A percentile compares a stretch with the other conserved stretches of the same genome.
Evolutionary conservation across 2,113 vertebrate species (phyloP).

Genomic region (Hiodon tergisus): DNA sequence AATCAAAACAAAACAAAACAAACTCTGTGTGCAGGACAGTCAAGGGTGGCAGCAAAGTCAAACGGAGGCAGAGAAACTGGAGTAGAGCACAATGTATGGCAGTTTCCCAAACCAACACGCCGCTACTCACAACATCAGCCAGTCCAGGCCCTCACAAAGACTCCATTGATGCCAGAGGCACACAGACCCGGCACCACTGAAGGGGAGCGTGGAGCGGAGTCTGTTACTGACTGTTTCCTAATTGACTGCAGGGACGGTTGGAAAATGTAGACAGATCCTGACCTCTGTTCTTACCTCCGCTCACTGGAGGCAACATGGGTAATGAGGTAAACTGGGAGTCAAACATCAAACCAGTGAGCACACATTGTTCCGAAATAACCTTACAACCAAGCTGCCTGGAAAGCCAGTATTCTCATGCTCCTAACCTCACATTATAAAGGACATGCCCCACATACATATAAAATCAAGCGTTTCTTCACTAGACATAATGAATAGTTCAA

Average conservation of each 20-base stretch:
- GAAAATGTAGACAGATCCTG: slow-evolving; percentile 45
- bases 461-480: too few relatives aligned
- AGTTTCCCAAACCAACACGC: slow-evolving; percentile 44
- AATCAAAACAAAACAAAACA: slow-evolving; percentile 32
- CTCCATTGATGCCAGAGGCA: slow-evolving; percentile 49
- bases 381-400: too few relatives aligned
- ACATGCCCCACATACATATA: too few relatives aligned
- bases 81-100: slow-evolving; percentile 48
- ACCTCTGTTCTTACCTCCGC: slow-evolving; percentile 47
- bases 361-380: too few relatives aligned
- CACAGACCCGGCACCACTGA: slow-evolving; percentile 48
- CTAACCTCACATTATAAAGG: too few relatives aligned
- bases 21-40: slow-evolving; percentile 46
- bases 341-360: not conserved
- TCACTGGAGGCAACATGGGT: not conserved
- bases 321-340: not conserved
- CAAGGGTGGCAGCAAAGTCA: slow-evolving; percentile 45
- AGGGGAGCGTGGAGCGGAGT: slow-evolving; percentile 45
- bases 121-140: slow-evolving; percentile 28
- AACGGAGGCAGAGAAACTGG: slow-evolving; percentile 38
- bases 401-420: too few relatives aligned
- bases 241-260: slow-evolving; percentile 51
- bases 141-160: slow-evolving; percentile 42
- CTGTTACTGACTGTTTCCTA: slow-evolving; percentile 49
- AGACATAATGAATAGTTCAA: too few relatives aligned